These are phyloP conservation scores for Sphaerophoria taeniata DNA, from an alignment of 2,888 invertebrate genomes.

Conservation along the genomic window DNA sequence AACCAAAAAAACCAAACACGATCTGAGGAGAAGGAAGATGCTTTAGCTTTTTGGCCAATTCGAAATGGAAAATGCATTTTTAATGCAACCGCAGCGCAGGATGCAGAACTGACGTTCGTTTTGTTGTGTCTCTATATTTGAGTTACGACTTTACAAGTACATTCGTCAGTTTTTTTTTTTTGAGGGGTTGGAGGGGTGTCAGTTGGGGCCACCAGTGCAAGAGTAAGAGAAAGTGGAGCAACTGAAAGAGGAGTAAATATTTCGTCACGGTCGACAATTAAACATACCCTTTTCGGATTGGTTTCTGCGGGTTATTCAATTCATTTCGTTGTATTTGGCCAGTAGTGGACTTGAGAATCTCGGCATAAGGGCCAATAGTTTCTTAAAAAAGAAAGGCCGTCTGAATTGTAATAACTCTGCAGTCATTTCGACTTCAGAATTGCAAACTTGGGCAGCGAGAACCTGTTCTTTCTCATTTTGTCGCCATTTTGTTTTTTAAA, in stretches of 20 bases:
- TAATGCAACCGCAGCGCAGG: slow-evolving; percentile 71
- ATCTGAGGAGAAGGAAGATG: neutral
- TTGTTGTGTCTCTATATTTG: slow-evolving; percentile 5
- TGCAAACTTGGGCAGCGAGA: too few relatives aligned
- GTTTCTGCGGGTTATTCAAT: neutral
- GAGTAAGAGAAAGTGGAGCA: too few relatives aligned
- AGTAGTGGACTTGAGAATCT: neutral
- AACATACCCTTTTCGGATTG: slow-evolving; percentile 15
- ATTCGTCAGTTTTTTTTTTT: neutral
- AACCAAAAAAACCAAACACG: neutral
- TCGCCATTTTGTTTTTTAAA: too few relatives aligned
- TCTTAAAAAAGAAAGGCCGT: too few relatives aligned
- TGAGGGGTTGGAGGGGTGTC: neutral
- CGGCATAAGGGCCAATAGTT: too few relatives aligned
- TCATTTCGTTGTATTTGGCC: neutral
- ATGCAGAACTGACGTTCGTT: slow-evolving; percentile 37
- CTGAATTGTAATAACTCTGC: too few relatives aligned
- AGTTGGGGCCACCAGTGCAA: too few relatives aligned
- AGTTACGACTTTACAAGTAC: neutral
- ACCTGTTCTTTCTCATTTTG: too few relatives aligned
- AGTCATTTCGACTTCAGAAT: too few relatives aligned
- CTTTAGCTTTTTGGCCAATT: slow-evolving; percentile 52
- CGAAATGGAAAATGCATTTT: slow-evolving; percentile 70
- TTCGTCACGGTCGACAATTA: slow-evolving; percentile 59
- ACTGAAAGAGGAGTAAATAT: slow-evolving; percentile 40